Evolutionary conservation across 30 jellyfish, hydroid and myxozoan species (phyloP), one percentile per base, ranked within the genome.

Genomic region (Chironex yamaguchii): DNA sequence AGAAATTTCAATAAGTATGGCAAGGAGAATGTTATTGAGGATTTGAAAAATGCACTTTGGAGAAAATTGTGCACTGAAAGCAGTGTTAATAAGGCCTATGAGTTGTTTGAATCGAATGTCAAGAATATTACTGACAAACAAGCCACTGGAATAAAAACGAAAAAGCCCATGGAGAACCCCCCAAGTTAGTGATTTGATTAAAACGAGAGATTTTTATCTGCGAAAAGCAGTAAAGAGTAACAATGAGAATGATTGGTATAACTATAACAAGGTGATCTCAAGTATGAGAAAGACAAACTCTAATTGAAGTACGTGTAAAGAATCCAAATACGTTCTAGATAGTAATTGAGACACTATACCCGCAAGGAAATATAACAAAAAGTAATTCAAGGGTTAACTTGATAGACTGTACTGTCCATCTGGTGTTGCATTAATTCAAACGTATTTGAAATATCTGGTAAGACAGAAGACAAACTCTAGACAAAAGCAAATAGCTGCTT

Each of bases 1-100:
- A 75, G 88, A 75, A 75, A 75, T 42, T 49, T 48, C 81, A 75
- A 27, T 21, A 49, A 75, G 24, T 75, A 75, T 63, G 20, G 52
- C 63, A 49, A 75, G 88, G 88, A 23, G 52, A 6, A 48, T 53
- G 24, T 66, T 66, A 62, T 66, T 21, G 29, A 66, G 13, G 79
- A 66, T 33, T 62, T 66, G 14, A 66, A 66, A 27, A 66, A 62
- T 21, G 65, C 21, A 53, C 65, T 62, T 21, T 66, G 53, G 79
- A 62, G 3, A 62, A 53, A 11, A 21, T 53, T 66, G 24, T 66
- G 32, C 21, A 66, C 24, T 62, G 29, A 4, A 4, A 21, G 25
- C 24, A 62, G 29, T 33, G 64, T 66, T 6, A 66, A 66, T 66
- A 58, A 53, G 3, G 79, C 79, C 14, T 66, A 66, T 6, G 72